phyloP scores from a whole-genome alignment of 2,797 vertebrate species.

The Knipowitschia caucasica region DNA sequence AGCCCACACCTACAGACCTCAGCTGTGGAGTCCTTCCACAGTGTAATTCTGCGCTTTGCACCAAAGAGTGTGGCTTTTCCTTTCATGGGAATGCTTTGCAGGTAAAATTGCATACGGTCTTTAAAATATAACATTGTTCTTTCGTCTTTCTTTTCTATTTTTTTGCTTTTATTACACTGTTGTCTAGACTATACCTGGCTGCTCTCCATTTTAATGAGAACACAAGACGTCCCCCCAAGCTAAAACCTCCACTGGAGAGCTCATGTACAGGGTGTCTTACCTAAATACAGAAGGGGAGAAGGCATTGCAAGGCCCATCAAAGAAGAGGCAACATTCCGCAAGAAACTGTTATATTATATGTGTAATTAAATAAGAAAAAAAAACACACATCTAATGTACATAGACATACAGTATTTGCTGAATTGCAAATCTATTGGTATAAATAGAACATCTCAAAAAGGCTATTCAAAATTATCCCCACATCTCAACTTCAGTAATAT shows the following conservation, averaged over 20 bases:
- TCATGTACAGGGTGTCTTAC: not conserved
- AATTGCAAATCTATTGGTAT: not conserved
- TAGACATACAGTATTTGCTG: not conserved
- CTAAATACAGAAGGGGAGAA: not conserved
- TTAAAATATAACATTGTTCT: no score
- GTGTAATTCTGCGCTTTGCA: not conserved
- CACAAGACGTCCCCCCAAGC: no score
- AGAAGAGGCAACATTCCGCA: not conserved
- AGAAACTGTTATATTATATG: not conserved
- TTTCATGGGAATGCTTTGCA: not conserved
- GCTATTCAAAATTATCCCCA: not conserved
- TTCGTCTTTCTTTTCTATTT: no score
- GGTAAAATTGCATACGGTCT: no score
- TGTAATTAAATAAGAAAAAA: not conserved
- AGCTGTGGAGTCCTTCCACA: not conserved
- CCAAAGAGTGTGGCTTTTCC: not conserved
- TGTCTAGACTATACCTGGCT: no score
- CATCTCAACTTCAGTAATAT: no score
- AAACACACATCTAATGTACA: not conserved
- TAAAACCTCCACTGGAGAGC: not conserved
- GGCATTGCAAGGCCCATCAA: not conserved
- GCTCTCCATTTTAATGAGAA: no score
- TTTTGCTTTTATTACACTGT: no score
- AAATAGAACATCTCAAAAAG: not conserved
- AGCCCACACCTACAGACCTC: not conserved